A percentile compares a stretch with the other conserved stretches of the same genome.
Conservation (phyloP, 64 coral and sea anemone species). For the Porites australiensis region DNA sequence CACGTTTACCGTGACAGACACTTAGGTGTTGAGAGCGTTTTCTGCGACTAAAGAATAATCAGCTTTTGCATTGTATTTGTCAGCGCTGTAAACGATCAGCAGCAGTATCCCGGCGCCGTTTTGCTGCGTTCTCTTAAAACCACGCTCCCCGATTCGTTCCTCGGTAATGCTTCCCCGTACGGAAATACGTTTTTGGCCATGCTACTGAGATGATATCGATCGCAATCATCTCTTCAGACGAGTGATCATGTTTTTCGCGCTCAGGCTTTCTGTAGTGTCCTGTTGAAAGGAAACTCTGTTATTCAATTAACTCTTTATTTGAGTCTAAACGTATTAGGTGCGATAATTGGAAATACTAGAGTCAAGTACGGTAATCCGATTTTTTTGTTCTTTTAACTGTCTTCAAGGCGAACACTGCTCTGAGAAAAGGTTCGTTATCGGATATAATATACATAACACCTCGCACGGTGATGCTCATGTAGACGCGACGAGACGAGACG, state of each 20-base stretch:
- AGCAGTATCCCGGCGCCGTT: too few relatives aligned
- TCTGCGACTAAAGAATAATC: not conserved
- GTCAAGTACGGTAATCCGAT: conserved; percentile 2
- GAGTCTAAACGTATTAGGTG: conserved; percentile 34
- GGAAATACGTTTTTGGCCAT: conserved; percentile 39
- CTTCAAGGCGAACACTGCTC: not conserved
- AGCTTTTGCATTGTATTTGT: not conserved
- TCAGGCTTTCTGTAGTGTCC: not conserved
- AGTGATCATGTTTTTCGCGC: conserved; percentile 4
- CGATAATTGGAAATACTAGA: conserved; percentile 24
- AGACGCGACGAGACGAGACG: not conserved
- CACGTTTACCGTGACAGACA: too few relatives aligned
- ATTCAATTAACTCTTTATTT: conserved; percentile 57
- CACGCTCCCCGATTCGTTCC: not conserved
- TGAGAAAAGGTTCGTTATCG: too few relatives aligned
- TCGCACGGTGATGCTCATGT: not conserved
- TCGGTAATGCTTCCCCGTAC: conserved; percentile 1
- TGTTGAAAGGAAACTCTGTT: conserved; percentile 48
- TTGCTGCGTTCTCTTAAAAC: not conserved
- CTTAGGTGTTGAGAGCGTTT: not conserved
- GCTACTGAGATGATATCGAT: conserved; percentile 22
- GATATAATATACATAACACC: not conserved
- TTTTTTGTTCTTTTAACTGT: not conserved
- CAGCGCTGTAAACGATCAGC: not conserved
- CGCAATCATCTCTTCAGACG: conserved; percentile 39